Base-by-base conservation (phyloP, 30 jellyfish, hydroid and myxozoan genomes). In the Aurelia sp. region DNA sequence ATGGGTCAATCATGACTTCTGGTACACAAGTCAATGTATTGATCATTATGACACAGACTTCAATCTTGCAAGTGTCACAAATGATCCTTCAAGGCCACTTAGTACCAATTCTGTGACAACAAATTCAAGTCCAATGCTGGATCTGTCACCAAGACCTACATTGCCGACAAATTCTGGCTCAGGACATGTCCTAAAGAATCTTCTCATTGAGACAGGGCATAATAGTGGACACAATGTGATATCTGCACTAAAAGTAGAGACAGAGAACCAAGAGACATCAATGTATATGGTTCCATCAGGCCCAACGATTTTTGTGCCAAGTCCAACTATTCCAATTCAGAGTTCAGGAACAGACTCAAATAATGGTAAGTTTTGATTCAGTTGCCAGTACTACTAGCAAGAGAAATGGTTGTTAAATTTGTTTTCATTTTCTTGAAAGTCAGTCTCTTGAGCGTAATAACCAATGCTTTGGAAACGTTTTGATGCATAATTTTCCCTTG, bases 21-120 rank as follows among this genome's bases (percentile, higher is more conserved):
- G 96, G 96, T 86, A 86, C 40, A 57, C 82, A 19, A 76, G 50
- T 24, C 90, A 86, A 21, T 86, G 90, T 72, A 86, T 86, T 15
- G 90, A 66, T 67, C 96, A 86, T 59, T 86, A 86, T 68, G 96
- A 86, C 58, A 40, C 82, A 27, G 83, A 58, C 55, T 10, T 82
- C 5, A 13, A 78, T 4, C 18, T 82, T 50, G 68, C 71, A 5
- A 67, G 35, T 55, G 86, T 16, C 11, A 31, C 85, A 27, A 68
- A 22, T 51, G 38, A 19, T 76, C 65, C 66, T 41, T 20, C 87
- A 4, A 15, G 77, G 20, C 53, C 87, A 59, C 35, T 76, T 8
- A 44, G 55, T 6, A 16, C 78, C 33, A 76, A 60, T 16, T 58
- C 87, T 8, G 5, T 67, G 13, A 13, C 65, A 8, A 22, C 67